Conservation (phyloP, 2,113 vertebrate genomes). For the Stegostoma tigrinum region DNA sequence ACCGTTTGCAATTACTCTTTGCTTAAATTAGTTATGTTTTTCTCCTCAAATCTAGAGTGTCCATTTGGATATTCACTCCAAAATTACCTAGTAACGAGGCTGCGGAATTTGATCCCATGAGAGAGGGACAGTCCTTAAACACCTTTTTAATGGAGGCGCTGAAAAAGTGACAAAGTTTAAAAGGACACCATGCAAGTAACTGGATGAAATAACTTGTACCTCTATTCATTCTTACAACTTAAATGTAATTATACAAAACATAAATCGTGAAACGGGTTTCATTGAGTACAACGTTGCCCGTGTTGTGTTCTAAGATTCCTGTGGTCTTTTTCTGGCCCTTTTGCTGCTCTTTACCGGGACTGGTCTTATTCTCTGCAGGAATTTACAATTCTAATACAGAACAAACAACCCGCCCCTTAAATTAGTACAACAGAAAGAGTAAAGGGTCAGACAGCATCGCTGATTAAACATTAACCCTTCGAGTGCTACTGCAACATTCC, state of each 20-base stretch:
- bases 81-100: background rate
- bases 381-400: conserved; percentile 37
- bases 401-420: conserved; percentile 37
- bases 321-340: background rate
- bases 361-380: conserved; percentile 12
- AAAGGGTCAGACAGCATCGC: conserved; percentile 27
- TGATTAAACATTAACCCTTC: conserved; percentile 32
- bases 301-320: background rate
- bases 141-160: background rate
- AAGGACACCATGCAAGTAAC: background rate
- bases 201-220: background rate
- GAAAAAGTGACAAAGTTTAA: background rate
- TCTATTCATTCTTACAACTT: background rate
- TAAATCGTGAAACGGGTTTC: background rate
- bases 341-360: background rate
- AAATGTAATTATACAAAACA: background rate
- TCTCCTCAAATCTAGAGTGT: background rate
- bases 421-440: conserved; percentile 29
- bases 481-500: conserved; percentile 20
- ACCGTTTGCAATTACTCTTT: background rate
- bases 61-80: background rate
- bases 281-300: background rate
- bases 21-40: background rate
- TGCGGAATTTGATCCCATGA: background rate
- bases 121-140: background rate